Conservation (phyloP, 2,888 invertebrate species). For the Drosophila eohydei region DNA sequence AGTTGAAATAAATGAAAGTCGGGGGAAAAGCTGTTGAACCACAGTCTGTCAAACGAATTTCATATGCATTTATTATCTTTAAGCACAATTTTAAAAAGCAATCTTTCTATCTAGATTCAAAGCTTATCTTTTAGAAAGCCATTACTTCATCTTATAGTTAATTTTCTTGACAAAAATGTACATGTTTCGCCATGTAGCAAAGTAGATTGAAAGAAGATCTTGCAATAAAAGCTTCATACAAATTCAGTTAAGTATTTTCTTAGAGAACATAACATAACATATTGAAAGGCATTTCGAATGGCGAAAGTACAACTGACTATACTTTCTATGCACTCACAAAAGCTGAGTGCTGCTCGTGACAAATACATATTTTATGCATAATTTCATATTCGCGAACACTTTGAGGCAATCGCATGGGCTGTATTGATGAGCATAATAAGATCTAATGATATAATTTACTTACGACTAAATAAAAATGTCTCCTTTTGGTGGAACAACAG, state of each 20-base stretch:
- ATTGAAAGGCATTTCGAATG: not conserved
- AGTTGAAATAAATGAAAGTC: no score
- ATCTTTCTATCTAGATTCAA: no score
- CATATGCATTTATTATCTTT: no score
- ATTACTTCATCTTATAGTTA: no score
- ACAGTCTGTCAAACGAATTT: no score
- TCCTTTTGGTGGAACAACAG: slow-evolving; percentile 5
- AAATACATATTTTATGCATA: slow-evolving; percentile 38
- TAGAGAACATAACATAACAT: not conserved
- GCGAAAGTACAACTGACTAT: not conserved
- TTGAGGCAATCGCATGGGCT: not conserved
- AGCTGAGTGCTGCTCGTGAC: slow-evolving; percentile 30
- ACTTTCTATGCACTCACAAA: not conserved
- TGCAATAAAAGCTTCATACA: no score
- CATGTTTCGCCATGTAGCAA: no score
- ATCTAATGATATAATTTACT: slow-evolving; percentile 75
- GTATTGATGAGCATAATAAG: slow-evolving; percentile 54
- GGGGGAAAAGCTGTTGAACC: no score
- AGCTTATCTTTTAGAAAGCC: no score
- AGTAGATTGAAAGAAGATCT: no score
- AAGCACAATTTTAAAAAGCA: no score
- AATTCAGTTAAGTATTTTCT: not conserved
- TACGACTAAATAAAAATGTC: slow-evolving; percentile 60
- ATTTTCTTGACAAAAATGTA: not conserved
- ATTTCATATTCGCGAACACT: slow-evolving; percentile 25